A percentile compares a stretch with the other conserved stretches of the same genome.
Conservation (phyloP, 2,888 invertebrate genomes). For the Chymomyza amoena region DNA sequence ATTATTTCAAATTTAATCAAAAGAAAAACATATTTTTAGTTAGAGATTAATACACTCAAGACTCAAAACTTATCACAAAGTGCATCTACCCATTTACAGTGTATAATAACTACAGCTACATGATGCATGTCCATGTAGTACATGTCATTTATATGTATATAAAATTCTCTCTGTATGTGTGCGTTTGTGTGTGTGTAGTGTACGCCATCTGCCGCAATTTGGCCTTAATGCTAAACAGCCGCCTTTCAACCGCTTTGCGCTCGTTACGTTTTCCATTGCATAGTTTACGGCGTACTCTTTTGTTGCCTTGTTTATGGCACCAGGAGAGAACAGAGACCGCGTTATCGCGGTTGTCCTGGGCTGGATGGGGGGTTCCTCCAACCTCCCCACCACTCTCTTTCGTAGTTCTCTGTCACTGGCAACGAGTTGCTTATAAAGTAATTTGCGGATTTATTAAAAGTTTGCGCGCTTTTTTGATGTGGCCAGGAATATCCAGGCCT, state of each 20-base stretch:
- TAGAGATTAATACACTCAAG: no score
- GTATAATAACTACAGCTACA: constrained; percentile 10
- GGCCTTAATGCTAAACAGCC: constrained; percentile 45
- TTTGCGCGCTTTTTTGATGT: constrained; percentile 34
- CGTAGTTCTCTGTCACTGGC: constrained; percentile 1
- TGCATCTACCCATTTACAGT: background rate
- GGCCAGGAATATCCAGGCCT: background rate
- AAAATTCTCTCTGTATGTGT: background rate
- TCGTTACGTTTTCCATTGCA: constrained; percentile 15
- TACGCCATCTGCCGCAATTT: constrained; percentile 61
- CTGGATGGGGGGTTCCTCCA: constrained; percentile 13
- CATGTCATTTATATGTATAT: background rate
- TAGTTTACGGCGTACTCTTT: constrained; percentile 50
- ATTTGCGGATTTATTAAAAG: constrained; percentile 71
- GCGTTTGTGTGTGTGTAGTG: constrained; percentile 26
- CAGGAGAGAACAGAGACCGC: background rate
- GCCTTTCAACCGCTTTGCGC: background rate
- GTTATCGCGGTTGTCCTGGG: background rate
- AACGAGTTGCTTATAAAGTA: constrained; percentile 64
- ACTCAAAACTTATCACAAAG: no score
- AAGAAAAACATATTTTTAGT: no score
- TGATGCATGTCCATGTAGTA: constrained; percentile 29
- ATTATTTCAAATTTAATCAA: no score
- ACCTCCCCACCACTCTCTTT: background rate
- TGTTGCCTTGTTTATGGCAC: constrained; percentile 34